Evolutionary conservation across 2,113 vertebrate genomes (phyloP).

Genomic region (Pygoscelis antarcticus): DNA sequence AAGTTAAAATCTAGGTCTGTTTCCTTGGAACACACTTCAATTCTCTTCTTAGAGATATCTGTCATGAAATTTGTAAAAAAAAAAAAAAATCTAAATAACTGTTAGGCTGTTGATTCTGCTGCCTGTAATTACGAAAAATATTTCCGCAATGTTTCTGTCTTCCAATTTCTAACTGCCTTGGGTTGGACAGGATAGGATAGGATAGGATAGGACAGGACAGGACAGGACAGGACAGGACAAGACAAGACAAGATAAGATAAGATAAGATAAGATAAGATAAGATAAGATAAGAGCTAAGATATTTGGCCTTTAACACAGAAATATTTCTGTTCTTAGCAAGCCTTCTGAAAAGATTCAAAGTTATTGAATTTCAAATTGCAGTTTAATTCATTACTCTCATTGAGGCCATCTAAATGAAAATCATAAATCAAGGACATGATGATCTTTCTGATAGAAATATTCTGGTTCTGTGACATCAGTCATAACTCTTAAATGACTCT

Average conservation of each 20-base stretch:
- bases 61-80: neutral
- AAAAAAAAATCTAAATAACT: neutral
- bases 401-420: neutral
- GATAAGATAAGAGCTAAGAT: neutral
- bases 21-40: neutral
- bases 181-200: neutral
- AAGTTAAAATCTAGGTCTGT: neutral
- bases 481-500: neutral
- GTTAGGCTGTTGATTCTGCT: neutral
- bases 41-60: neutral
- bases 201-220: neutral
- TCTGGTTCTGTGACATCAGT: neutral
- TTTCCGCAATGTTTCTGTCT: neutral
- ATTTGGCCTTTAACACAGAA: neutral
- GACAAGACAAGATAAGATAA: too few species aligned
- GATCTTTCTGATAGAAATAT: neutral
- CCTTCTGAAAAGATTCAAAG: neutral
- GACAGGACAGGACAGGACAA: rapidly evolving
- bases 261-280: neutral
- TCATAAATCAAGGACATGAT: neutral
- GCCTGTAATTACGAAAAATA: neutral
- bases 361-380: neutral
- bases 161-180: neutral
- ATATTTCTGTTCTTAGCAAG: neutral
- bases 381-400: neutral